Evolutionary conservation across 2,113 vertebrate genomes (phyloP), one percentile per base, ranked within the genome.

Genomic region (Merops nubicus): DNA sequence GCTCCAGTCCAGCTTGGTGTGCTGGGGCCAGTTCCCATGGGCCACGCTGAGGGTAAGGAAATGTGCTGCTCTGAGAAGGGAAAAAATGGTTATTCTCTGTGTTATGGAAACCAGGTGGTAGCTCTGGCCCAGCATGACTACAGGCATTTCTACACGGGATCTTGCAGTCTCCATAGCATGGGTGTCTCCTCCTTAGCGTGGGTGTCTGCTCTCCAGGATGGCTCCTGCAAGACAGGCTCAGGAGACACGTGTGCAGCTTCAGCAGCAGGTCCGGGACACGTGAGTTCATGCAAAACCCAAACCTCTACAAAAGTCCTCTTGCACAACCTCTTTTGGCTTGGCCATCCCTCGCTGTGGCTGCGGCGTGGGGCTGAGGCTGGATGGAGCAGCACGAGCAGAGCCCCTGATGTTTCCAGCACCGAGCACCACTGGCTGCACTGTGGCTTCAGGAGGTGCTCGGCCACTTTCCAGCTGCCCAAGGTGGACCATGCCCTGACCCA

Each of bases 401-500:
- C 56, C 47, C 29, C 85, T 78, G 28, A 53, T 56, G n/a, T 79
- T 83, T 63, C 57, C 56, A 63, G 51, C 1, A 2, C 40, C 43
- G 59, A 93, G 53, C 36, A 60, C 53, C 62, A 33, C 34, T 0
- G 3, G 42, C 54, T 64, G 72, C 14, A 13, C 78, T 1, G 0
- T 0, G 0, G 17, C 43, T 51, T 48, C 0, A 0, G 59, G 53
- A 87, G 17, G 14, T 20, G 31, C 26, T 51, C 2, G 1, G 54
- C 38, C n/a, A n/a, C 50, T 85, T 91, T 87, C 69, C 8, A 1
- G 36, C 81, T 15, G 3, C 45, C 45, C 8, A 2, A 56, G n/a
- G 15, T 51, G n/a, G 84, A 11, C 0, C 0, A 17, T 47, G 15
- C 15, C 43, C 48, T 3, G 2, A 1, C 2, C 34, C 2, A 0